Conservation (phyloP, 2,113 vertebrate genomes). For the Propithecus coquereli region DNA sequence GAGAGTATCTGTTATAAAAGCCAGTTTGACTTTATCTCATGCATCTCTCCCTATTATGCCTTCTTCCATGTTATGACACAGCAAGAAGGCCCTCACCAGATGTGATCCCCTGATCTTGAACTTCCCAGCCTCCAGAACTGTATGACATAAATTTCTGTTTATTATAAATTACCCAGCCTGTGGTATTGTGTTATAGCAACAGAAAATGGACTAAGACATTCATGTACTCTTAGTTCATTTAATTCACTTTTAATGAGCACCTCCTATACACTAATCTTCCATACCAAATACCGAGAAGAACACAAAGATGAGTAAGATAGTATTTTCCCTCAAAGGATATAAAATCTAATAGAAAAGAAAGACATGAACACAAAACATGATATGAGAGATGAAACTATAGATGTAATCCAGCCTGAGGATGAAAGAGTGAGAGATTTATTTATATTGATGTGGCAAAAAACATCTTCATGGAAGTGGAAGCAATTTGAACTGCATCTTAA, state of each 20-base stretch:
- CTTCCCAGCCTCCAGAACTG: background rate
- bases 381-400: background rate
- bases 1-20: background rate
- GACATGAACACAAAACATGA: background rate
- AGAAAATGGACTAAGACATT: background rate
- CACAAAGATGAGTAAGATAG: background rate
- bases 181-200: background rate
- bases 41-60: background rate
- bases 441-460: background rate
- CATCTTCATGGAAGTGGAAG: background rate
- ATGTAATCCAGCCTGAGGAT: background rate
- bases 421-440: background rate
- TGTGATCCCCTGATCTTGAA: background rate
- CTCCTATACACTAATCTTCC: background rate
- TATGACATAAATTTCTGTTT: background rate
- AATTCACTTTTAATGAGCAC: background rate
- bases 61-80: background rate
- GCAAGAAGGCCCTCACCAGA: background rate
- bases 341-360: background rate
- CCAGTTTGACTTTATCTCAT: background rate
- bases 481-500: background rate
- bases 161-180: background rate
- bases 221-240: background rate
- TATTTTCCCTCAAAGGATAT: background rate
- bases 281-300: background rate